These are phyloP conservation scores for Lordiphosa andalusiaca DNA, from an alignment of 2,888 invertebrate species.

Conservation along the genomic window DNA sequence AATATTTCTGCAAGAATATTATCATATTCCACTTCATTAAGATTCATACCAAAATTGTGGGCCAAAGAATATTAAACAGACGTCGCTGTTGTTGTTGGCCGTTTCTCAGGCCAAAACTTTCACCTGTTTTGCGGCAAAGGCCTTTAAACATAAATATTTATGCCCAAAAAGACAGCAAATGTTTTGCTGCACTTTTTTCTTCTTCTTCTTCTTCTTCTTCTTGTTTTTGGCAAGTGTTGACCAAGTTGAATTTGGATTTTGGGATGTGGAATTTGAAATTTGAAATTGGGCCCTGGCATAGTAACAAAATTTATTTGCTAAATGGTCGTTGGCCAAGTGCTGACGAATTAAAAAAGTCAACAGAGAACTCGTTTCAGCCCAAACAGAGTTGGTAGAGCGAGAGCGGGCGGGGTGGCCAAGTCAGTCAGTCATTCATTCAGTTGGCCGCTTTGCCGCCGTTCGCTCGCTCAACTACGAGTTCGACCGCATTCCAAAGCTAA, in stretches of 20 bases:
- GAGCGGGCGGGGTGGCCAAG: slow-evolving; percentile 3
- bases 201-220: slow-evolving; percentile 15
- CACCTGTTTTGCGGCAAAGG: slow-evolving; percentile 66
- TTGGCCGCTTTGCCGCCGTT: slow-evolving; percentile 19
- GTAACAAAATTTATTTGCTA: slow-evolving; percentile 45
- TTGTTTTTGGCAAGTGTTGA: slow-evolving; percentile 15
- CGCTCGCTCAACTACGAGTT: slow-evolving; percentile 52
- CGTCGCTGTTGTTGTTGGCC: slow-evolving; percentile 16
- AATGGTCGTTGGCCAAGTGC: slow-evolving; percentile 51
- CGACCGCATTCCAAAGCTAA: slow-evolving; percentile 77
- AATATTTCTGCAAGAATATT: too few relatives aligned
- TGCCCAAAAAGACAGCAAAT: slow-evolving; percentile 47
- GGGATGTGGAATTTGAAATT: slow-evolving; percentile 18
- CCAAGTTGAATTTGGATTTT: slow-evolving; percentile 25
- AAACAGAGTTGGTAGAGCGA: not conserved
- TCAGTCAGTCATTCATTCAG: slow-evolving; percentile 36
- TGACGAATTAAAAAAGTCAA: slow-evolving; percentile 56
- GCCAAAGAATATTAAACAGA: slow-evolving; percentile 59
- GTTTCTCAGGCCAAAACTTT: slow-evolving; percentile 52
- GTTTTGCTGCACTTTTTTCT: slow-evolving; percentile 12
- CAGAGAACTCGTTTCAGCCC: slow-evolving; percentile 29
- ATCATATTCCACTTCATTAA: not conserved
- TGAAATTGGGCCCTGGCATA: slow-evolving; percentile 33
- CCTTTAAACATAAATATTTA: slow-evolving; percentile 68
- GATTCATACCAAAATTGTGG: slow-evolving; percentile 6